Percentiles rank a stretch among this genome's conserved stretches.
Evolutionary conservation across 1,140 invertebrate genomes (phyloP).

Genomic region (Ceratosolen solmsi): DNA sequence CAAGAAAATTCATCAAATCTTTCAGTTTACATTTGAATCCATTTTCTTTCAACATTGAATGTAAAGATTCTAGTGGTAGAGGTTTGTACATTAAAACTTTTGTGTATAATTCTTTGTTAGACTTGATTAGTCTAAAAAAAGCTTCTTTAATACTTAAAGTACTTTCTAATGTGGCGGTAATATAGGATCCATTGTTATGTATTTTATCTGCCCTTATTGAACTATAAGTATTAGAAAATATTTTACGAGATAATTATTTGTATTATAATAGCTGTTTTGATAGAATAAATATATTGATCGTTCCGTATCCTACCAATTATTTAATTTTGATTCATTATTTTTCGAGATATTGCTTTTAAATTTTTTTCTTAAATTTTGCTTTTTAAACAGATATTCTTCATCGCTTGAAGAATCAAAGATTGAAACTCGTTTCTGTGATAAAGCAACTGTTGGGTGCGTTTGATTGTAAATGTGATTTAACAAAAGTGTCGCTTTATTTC

Average conservation of each 20-base stretch:
- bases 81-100: conserved; percentile 73
- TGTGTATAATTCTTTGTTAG: conserved; percentile 64
- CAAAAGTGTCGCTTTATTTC: conserved; percentile 68
- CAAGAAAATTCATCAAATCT: conserved; percentile 70
- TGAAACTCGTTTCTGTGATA: conserved; percentile 40
- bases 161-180: conserved; percentile 33
- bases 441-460: conserved; percentile 62
- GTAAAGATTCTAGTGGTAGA: conserved; percentile 68
- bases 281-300: too few species aligned
- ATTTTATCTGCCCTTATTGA: conserved; percentile 55
- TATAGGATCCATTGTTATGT: conserved; percentile 49
- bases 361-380: conserved; percentile 18
- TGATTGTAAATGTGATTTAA: conserved; percentile 72
- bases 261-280: neutral
- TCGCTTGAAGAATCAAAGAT: conserved; percentile 44
- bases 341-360: conserved; percentile 18
- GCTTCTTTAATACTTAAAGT: conserved; percentile 57
- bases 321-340: neutral
- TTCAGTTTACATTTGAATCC: conserved; percentile 69
- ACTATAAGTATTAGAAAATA: conserved; percentile 9
- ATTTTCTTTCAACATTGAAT: conserved; percentile 62
- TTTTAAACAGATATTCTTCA: conserved; percentile 53
- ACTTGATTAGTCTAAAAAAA: conserved; percentile 63
- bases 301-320: conserved; percentile 34
- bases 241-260: neutral